Evolutionary conservation across 2,888 invertebrate species (phyloP).

Genomic region (Mongoloraphidia duomilia): DNA sequence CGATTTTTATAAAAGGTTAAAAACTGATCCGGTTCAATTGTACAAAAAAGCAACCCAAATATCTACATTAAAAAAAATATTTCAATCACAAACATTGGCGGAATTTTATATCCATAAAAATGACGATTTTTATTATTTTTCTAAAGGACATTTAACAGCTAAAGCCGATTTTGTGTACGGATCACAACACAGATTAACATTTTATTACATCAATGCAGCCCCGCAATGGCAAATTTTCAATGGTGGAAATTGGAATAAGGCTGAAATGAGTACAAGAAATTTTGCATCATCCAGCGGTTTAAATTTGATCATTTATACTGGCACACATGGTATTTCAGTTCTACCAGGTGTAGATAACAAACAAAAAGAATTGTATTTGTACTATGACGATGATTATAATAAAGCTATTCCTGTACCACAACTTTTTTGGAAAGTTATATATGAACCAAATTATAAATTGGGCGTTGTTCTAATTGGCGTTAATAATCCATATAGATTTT

Average conservation of each 20-base stretch:
- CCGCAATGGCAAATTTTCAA: conserved; percentile 36
- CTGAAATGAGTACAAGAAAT: conserved; percentile 24
- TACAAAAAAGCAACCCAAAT: conserved; percentile 12
- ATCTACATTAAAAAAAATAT: conserved; percentile 15
- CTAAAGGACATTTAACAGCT: conserved; percentile 37
- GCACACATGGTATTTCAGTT: conserved; percentile 20
- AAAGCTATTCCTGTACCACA: conserved; percentile 37
- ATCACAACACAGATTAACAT: conserved; percentile 34
- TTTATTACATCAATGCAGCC: conserved; percentile 37
- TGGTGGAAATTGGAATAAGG: conserved; percentile 28
- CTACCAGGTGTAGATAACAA: conserved; percentile 19
- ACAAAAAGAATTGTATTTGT: conserved; percentile 24
- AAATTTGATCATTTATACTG: conserved; percentile 26
- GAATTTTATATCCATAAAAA: conserved; percentile 18
- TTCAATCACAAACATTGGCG: conserved; percentile 18
- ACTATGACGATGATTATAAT: conserved; percentile 23
- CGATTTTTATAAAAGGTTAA: conserved; percentile 28
- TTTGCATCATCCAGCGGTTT: conserved; percentile 17
- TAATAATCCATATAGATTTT: conserved; percentile 39
- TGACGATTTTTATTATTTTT: conserved; percentile 20
- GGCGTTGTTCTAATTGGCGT: conserved; percentile 45
- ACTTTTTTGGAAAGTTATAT: conserved; percentile 43
- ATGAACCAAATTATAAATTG: conserved; percentile 32
- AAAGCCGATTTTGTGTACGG: conserved; percentile 37
- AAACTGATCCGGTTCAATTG: conserved; percentile 11